Evolutionary conservation across 2,888 invertebrate species (phyloP), one percentile per base, ranked within the genome.

Genomic region (Protophormia terraenovae): DNA sequence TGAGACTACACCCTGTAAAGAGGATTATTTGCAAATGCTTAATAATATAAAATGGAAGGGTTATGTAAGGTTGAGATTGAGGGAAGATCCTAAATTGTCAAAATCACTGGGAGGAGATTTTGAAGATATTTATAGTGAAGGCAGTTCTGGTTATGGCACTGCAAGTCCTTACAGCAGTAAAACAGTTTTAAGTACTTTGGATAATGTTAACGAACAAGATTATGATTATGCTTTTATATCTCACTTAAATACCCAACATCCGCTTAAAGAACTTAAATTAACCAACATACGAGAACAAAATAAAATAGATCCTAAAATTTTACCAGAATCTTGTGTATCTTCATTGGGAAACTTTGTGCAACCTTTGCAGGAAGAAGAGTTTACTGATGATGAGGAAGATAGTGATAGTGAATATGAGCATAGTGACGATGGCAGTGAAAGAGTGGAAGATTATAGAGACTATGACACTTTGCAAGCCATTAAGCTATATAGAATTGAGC

Each of bases 151-250:
- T 8, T 90, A 90, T 41, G 89, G 90, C 69, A 87, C 87, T 5
- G 80, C 86, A 0, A 89, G 88, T 38, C 82, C 76, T 1, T 88
- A 87, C 7, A 85, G 86, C 53, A 84, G 86, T 38, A 80, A 83
- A 24, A 83, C 79, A 0, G 16, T 47, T 12, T 62, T 86, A 7
- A 87, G 71, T 69, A 10, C n/a, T 0, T 5, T 6, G n/a, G 24
- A 45, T 10, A 77, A 84, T 14, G 78, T 80, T 10, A 78, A 85
- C 0, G 88, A 88, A 8, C 83, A 87, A 0, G 90, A 91, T 62
- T 92, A 92, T n/a, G 93, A 93, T 84, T 95, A 95, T 89, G 93
- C 94, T 0, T 95, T 94, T 10, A 94, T 95, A 80, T 94, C 94
- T 2, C 93, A 94, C 81, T 91, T 94, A 45, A 94, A 94, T 72